Evolutionary conservation across 2,888 invertebrate species (phyloP), one percentile per base, ranked within the genome.

Genomic region (Hydrotaea cyrtoneurina): DNA sequence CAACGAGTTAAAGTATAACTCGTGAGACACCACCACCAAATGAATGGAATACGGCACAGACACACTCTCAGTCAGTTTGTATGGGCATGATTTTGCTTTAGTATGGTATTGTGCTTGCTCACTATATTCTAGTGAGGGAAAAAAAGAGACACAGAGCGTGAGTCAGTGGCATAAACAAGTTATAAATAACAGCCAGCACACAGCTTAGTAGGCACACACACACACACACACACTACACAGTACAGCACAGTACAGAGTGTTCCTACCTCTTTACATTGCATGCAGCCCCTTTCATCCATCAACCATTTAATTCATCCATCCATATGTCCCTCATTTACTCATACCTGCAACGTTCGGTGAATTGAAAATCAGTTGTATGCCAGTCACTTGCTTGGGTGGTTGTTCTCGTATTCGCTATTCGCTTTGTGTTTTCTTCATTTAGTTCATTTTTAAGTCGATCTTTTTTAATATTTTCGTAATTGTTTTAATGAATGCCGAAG

Each of bases 311-410:
- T 59, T 59, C 59, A 59, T 59, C 26, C 26, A 59, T 23, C 26
- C 21, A 19, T 59, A 1, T 59, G 23, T 5, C 59, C 23, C 26
- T 23, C 26, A 59, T 59, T 59, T 23, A 15, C 59, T 59, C 59
- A 59, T 59, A 15, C 8, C 15, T 23, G 13, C 59, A 59, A 2
- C 26, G 4, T 23, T 59, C 15, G 23, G 26, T 26, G 59, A 11
- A 15, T 23, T 11, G 23, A 3, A 10, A 71, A 53, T 71, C 71
- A 71, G 71, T 71, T 53, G 71, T 71, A n/a, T 26, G 15, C 10
- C 71, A 53, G 53, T 50, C 53, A 53, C 26, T 17, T 21, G 31
- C 21, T 26, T 7, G 26, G 71, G 71, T 71, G 50, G 71, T 53
- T 71, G 53, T 39, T 39, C 10, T 8, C 17, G 11, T 64, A 10